These are phyloP conservation scores for Stenolophus ochropezus DNA, from an alignment of 2,888 invertebrate genomes.

Conservation along the genomic window DNA sequence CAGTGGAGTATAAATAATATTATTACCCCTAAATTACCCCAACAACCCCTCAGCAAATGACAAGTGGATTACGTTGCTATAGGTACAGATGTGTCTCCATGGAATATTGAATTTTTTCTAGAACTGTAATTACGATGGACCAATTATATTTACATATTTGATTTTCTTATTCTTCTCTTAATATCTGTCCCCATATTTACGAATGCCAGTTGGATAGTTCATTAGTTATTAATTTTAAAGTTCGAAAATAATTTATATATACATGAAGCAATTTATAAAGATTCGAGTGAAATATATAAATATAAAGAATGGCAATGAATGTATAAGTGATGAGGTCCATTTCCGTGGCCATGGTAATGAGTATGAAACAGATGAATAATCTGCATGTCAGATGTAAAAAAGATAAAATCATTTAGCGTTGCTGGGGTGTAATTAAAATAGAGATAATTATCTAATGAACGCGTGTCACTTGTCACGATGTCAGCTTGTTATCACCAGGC, in stretches of 20 bases:
- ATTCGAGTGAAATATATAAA: too few species aligned
- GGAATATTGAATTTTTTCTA: neutral
- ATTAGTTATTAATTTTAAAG: too few species aligned
- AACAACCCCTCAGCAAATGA: neutral
- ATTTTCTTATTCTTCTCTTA: too few species aligned
- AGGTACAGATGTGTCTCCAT: neutral
- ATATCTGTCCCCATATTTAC: too few species aligned
- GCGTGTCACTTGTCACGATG: constrained; percentile 51
- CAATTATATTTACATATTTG: too few species aligned
- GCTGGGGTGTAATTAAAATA: constrained; percentile 50
- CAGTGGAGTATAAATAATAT: neutral
- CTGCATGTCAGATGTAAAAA: neutral
- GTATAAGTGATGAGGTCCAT: too few species aligned
- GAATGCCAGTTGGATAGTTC: too few species aligned
- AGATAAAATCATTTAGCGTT: constrained; percentile 4
- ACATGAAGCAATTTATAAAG: too few species aligned
- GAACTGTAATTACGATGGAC: too few species aligned
- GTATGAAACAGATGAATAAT: neutral
- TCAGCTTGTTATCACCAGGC: constrained; percentile 18
- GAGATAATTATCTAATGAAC: constrained; percentile 57
- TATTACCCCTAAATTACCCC: neutral
- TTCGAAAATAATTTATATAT: too few species aligned
- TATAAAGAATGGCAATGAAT: too few species aligned
- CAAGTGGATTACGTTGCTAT: neutral
- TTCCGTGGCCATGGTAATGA: neutral